These are phyloP conservation scores for Phoxinus dragarum DNA, from an alignment of 2,797 vertebrate genomes.

Conservation along the genomic window DNA sequence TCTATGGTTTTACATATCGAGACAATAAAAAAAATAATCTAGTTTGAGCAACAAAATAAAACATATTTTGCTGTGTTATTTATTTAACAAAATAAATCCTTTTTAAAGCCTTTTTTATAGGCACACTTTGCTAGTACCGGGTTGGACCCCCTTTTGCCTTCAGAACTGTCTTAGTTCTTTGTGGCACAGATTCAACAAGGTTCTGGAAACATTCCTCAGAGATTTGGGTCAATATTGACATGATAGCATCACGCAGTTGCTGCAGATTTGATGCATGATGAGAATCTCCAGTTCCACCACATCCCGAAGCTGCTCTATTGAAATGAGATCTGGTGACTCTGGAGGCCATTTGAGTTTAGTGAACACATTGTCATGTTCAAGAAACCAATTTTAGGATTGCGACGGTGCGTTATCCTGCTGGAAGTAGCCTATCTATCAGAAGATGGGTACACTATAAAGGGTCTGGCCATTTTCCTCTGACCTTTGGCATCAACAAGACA, in stretches of 20 bases:
- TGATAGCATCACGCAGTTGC: slow-evolving; percentile 63
- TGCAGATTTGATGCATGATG: slow-evolving; percentile 69
- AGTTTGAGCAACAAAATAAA: not conserved
- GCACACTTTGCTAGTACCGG: not conserved
- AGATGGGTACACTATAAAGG: slow-evolving; percentile 24
- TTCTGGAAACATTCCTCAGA: too few species aligned
- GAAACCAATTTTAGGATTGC: not conserved
- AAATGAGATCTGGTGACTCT: too few species aligned
- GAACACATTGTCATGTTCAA: not conserved
- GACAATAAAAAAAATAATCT: too few species aligned
- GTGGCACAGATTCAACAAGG: not conserved
- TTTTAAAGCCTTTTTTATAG: not conserved
- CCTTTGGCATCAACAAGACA: slow-evolving; percentile 60
- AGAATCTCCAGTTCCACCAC: slow-evolving; percentile 61
- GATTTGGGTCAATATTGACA: slow-evolving; percentile 24
- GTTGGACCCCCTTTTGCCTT: not conserved
- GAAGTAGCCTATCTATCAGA: slow-evolving; percentile 54
- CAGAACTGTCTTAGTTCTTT: not conserved
- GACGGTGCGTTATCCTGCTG: not conserved
- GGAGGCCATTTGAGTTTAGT: not conserved
- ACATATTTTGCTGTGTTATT: not conserved
- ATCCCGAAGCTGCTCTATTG: slow-evolving; percentile 46
- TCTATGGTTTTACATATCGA: too few species aligned
- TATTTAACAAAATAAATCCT: not conserved
- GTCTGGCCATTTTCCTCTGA: slow-evolving; percentile 55